Evolutionary conservation across 2,888 invertebrate species (phyloP).

Genomic region (Campopleginae sp.): DNA sequence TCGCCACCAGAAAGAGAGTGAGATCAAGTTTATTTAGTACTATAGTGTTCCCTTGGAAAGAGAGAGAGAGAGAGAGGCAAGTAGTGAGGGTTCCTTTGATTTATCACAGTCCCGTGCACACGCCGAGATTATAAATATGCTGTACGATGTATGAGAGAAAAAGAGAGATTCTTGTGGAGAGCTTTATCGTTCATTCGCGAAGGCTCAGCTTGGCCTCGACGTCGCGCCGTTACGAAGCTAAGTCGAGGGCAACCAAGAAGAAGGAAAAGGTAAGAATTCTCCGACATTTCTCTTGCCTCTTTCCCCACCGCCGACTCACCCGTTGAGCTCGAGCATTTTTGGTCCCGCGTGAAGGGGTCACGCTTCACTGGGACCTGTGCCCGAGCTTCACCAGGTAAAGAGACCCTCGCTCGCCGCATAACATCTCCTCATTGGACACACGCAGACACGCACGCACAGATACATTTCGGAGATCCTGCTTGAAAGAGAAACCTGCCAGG

Average conservation of each 20-base stretch:
- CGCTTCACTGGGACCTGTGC: slow-evolving; percentile 55
- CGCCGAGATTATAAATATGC: slow-evolving; percentile 77
- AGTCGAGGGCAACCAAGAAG: slow-evolving; percentile 37
- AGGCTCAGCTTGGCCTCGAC: slow-evolving; percentile 55
- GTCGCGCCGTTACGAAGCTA: slow-evolving; percentile 47
- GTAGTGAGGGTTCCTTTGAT: slow-evolving; percentile 61
- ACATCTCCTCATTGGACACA: slow-evolving; percentile 43
- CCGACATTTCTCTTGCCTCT: slow-evolving; percentile 15
- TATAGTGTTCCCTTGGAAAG: slow-evolving; percentile 4
- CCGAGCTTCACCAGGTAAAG: slow-evolving; percentile 44
- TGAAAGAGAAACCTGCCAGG: slow-evolving; percentile 56
- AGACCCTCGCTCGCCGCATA: slow-evolving; percentile 42
- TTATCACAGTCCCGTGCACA: slow-evolving; percentile 63
- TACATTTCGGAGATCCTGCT: slow-evolving; percentile 11
- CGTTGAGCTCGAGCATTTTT: slow-evolving; percentile 48
- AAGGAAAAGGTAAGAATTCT: slow-evolving; percentile 48
- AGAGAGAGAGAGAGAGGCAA: slow-evolving; percentile 27
- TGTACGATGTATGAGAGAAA: slow-evolving; percentile 26
- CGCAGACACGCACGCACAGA: background rate
- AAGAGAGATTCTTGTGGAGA: slow-evolving; percentile 44
- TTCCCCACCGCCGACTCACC: background rate
- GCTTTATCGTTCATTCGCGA: slow-evolving; percentile 67
- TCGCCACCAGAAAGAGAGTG: slow-evolving; percentile 48
- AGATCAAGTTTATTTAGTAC: slow-evolving; percentile 40
- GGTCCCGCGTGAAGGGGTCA: slow-evolving; percentile 60